Evolutionary conservation across 2,797 vertebrate genomes (phyloP).

Genomic region (Tarsius wallacei): DNA sequence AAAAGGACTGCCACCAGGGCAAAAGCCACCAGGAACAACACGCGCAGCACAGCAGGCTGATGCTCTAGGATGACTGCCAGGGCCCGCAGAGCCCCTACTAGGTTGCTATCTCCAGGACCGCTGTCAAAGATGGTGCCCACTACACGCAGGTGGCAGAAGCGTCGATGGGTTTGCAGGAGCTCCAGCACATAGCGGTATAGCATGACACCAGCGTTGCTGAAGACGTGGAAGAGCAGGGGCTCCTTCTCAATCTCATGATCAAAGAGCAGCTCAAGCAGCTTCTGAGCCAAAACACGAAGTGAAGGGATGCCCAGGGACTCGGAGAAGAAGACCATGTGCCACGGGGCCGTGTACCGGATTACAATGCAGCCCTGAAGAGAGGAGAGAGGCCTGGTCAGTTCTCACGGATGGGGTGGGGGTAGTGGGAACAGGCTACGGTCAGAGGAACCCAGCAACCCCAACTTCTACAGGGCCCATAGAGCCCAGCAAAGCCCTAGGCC

Average conservation of each 20-base stretch:
- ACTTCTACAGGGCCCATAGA: background rate
- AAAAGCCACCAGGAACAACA: slow-evolving; percentile 93
- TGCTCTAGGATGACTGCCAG: slow-evolving; percentile 92
- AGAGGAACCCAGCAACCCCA: background rate
- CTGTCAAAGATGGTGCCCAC: slow-evolving; percentile 96
- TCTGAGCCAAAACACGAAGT: slow-evolving; percentile 93
- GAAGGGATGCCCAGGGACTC: slow-evolving; percentile 97
- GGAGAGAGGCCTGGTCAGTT: slow-evolving; percentile 76
- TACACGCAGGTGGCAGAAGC: slow-evolving; percentile 93
- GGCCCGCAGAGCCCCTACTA: slow-evolving; percentile 94
- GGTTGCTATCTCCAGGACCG: slow-evolving; percentile 94
- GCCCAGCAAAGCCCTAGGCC: background rate
- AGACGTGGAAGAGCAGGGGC: slow-evolving; percentile 96
- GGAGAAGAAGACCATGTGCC: slow-evolving; percentile 96
- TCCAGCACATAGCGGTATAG: slow-evolving; percentile 96
- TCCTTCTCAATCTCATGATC: slow-evolving; percentile 96
- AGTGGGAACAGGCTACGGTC: background rate
- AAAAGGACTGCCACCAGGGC: slow-evolving; percentile 91
- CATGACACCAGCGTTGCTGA: slow-evolving; percentile 98
- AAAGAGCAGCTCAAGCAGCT: slow-evolving; percentile 95
- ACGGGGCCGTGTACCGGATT: slow-evolving; percentile 96
- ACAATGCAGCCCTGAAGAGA: slow-evolving; percentile 95
- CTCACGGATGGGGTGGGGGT: background rate
- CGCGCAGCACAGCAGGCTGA: slow-evolving; percentile 91
- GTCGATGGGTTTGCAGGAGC: slow-evolving; percentile 91